Percentiles rank a stretch among this genome's conserved stretches.
These are phyloP conservation scores for Scaptomyza flava DNA, from an alignment of 2,888 invertebrate genomes.

Conservation along the genomic window DNA sequence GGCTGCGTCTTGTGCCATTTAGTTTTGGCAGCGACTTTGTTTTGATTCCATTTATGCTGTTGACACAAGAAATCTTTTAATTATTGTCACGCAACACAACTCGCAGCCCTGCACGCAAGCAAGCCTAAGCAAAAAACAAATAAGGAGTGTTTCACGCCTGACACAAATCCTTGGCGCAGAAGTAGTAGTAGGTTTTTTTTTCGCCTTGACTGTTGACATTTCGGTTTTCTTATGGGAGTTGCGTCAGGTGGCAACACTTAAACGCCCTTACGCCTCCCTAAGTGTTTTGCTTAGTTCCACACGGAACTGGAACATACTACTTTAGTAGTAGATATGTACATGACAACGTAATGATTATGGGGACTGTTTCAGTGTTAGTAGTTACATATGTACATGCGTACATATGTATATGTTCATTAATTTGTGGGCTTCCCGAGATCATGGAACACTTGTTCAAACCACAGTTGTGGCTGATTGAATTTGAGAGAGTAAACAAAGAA, in stretches of 20 bases:
- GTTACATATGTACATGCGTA: too few relatives aligned
- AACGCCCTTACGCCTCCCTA: slow-evolving; percentile 41
- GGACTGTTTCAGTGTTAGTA: not conserved
- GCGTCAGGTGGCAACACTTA: slow-evolving; percentile 69
- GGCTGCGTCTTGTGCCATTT: slow-evolving; percentile 40
- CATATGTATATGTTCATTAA: not conserved
- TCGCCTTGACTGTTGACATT: slow-evolving; percentile 42
- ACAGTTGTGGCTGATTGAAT: not conserved
- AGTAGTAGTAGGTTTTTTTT: slow-evolving; percentile 28
- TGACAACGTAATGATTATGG: not conserved
- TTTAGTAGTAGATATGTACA: not conserved
- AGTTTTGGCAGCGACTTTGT: slow-evolving; percentile 69
- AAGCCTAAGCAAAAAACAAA: slow-evolving; percentile 44
- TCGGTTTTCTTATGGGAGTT: slow-evolving; percentile 70
- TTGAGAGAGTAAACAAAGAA: not conserved
- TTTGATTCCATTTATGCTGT: slow-evolving; percentile 79
- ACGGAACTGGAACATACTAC: not conserved
- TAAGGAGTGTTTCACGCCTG: not conserved
- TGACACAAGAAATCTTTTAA: slow-evolving; percentile 78
- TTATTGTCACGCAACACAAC: slow-evolving; percentile 67
- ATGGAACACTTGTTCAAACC: not conserved
- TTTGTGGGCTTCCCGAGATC: not conserved
- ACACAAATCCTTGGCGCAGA: not conserved
- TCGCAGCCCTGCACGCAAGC: slow-evolving; percentile 15
- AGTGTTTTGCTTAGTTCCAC: slow-evolving; percentile 24